Conservation (phyloP, 2,113 vertebrate species). For the Megaleporinus macrocephalus region DNA sequence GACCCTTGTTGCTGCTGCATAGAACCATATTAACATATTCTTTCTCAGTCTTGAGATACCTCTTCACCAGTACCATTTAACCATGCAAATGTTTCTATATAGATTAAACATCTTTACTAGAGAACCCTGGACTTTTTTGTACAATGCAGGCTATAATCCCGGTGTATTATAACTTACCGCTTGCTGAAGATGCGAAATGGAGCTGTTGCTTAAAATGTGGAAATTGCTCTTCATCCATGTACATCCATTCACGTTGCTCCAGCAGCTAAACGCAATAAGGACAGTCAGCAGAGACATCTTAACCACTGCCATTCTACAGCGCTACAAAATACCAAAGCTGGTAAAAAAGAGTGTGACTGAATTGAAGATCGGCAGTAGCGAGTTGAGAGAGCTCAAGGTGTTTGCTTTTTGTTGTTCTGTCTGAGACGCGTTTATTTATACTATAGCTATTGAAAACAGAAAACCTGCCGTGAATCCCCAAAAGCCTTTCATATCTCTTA, state of each 20-base stretch:
- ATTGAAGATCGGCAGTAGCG: background rate
- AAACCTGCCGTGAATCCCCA: background rate
- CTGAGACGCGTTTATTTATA: background rate
- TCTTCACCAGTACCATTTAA: too few species aligned
- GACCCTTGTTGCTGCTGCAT: too few species aligned
- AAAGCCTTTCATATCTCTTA: too few species aligned
- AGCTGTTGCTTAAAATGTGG: slow-evolving; percentile 39
- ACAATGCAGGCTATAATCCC: too few species aligned
- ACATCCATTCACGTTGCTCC: slow-evolving; percentile 22
- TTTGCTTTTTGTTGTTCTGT: background rate
- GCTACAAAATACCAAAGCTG: background rate
- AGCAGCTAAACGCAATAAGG: background rate
- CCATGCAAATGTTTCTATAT: too few species aligned
- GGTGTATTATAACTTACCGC: slow-evolving; percentile 2
- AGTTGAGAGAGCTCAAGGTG: background rate
- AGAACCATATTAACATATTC: too few species aligned
- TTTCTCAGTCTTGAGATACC: too few species aligned
- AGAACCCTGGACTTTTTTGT: too few species aligned
- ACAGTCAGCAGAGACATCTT: background rate
- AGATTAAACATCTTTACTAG: too few species aligned
- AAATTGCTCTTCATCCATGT: slow-evolving; percentile 48
- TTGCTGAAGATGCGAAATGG: slow-evolving; percentile 13
- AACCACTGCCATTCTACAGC: background rate
- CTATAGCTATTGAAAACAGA: background rate
- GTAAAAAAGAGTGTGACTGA: fast-evolving